These are phyloP conservation scores for Poicephalus meyeri DNA, from an alignment of 2,113 vertebrate species.

Conservation along the genomic window DNA sequence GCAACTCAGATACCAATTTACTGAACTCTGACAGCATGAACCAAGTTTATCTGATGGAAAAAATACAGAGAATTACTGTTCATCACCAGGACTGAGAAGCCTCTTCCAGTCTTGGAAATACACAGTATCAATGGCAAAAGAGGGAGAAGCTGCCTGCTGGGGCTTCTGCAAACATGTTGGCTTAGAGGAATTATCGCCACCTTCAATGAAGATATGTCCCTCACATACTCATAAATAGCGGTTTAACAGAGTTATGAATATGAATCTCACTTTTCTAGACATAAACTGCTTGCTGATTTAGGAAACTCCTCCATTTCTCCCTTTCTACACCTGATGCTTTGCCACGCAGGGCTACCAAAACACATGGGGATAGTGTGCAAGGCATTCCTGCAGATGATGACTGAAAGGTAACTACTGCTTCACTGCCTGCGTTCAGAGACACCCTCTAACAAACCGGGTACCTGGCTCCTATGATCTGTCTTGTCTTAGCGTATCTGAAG, in stretches of 20 bases:
- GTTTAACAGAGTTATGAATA: background rate
- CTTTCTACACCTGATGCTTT: background rate
- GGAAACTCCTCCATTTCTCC: background rate
- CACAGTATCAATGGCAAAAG: background rate
- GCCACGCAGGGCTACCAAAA: background rate
- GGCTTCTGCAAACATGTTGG: background rate
- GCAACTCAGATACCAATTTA: background rate
- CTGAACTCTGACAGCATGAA: slow-evolving; percentile 17
- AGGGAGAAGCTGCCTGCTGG: background rate
- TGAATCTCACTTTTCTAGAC: background rate
- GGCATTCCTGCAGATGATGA: background rate
- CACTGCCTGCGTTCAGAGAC: background rate
- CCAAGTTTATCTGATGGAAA: background rate
- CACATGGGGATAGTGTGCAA: background rate
- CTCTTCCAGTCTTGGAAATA: background rate
- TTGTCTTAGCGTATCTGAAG: background rate
- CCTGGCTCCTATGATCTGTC: background rate
- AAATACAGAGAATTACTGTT: background rate
- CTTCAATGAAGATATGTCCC: background rate
- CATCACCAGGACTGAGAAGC: background rate
- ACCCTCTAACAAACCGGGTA: background rate
- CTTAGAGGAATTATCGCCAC: background rate
- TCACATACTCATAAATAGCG: background rate
- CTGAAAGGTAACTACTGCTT: background rate
- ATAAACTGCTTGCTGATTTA: background rate